phyloP scores from a whole-genome alignment of 1,140 invertebrate genomes.

The Onthophagus taurus region DNA sequence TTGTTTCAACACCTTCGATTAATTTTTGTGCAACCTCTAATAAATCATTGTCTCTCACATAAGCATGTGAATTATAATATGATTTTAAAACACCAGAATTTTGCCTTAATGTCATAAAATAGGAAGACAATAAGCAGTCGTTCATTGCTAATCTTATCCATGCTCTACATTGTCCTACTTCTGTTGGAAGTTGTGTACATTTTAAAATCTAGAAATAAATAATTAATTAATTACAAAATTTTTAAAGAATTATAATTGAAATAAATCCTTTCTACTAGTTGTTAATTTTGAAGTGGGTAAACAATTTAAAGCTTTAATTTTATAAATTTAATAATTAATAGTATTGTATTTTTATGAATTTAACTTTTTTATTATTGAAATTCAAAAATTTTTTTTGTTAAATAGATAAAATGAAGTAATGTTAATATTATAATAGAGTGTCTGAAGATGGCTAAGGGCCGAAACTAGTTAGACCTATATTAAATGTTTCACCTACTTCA shows the following conservation, averaged over 20 bases:
- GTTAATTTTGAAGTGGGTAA: no score
- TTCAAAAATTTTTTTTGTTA: no score
- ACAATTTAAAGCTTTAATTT: no score
- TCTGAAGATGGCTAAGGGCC: no score
- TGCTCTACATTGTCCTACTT: slow-evolving; percentile 81
- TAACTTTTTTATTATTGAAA: no score
- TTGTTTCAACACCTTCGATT: slow-evolving; percentile 66
- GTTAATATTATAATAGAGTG: no score
- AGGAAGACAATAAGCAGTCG: slow-evolving; percentile 78
- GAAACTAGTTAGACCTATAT: no score
- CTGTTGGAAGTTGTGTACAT: slow-evolving; percentile 66
- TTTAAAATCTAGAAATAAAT: slow-evolving; percentile 44
- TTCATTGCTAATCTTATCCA: slow-evolving; percentile 85
- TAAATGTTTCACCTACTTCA: no score
- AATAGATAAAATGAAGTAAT: no score
- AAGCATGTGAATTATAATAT: slow-evolving; percentile 70
- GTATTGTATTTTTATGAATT: no score
- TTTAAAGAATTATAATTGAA: neutral
- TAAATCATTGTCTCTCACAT: slow-evolving; percentile 68
- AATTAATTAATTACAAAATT: neutral
- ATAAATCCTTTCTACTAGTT: neutral
- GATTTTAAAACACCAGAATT: slow-evolving; percentile 62
- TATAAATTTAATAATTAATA: no score
- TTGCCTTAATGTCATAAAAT: slow-evolving; percentile 64
- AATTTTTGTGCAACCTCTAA: slow-evolving; percentile 66